Evolutionary conservation across 1,140 invertebrate genomes (phyloP), one percentile per base, ranked within the genome.

Genomic region (Lutraria rhynchaena): DNA sequence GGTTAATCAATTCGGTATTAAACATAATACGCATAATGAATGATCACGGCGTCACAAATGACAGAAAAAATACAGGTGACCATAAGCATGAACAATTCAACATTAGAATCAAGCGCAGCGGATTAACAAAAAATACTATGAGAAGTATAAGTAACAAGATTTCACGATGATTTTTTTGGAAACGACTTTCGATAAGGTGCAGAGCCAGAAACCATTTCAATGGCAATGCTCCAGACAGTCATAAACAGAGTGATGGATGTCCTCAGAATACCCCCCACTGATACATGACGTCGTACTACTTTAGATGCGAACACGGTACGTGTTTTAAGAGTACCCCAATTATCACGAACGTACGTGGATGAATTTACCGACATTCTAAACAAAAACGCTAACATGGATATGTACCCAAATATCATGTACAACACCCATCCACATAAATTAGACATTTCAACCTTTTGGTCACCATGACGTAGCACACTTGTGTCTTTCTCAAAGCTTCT

Each of bases 391-490:
- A 74, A 13, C 1, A 74, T 33, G 33, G 71, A 33, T 22, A 74
- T 19, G 44, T 60, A 74, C 3, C 29, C 41, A 29, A 58, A 33
- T 4, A 74, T 35, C 31, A 60, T 31, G 17, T 57, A 31, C 19
- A 74, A 11, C 3, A 60, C 19, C 22, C 31, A 58, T 27, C 51
- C 51, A 15, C 58, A 35, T 11, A 60, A 15, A 27, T n/a, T n/a
- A 5, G 71, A 51, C 22, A 74, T 37, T 31, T 74, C 71, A 1
- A 74, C 51, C 29, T 57, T 58, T 35, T 74, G 71, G 17, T 29
- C 22, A n/a, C 71, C 71, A 27, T 74, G 60, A 37, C 41, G 55
- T 19, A 74, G 31, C 67, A 53, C 29, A 5, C 17, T 51, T 17
- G 13, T 31, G 41, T 74, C 71, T 44, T 22, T 55, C 31, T 37